Evolutionary conservation across 2,888 invertebrate species (phyloP), one percentile per base, ranked within the genome.

Genomic region (Apoderus coryli): DNA sequence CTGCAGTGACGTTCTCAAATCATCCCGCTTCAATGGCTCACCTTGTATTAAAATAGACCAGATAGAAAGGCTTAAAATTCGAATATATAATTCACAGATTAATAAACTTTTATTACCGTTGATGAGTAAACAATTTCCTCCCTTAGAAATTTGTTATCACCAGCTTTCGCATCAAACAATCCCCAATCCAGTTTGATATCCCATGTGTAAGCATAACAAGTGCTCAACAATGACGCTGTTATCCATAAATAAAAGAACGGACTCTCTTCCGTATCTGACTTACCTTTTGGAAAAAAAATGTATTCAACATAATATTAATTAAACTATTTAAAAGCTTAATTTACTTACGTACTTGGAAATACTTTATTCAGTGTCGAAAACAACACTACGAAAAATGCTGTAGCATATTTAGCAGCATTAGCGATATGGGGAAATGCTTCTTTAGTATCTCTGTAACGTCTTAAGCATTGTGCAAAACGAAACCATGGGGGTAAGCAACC

Each of bases 131-230:
- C 93, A 34, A 92, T 81, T 66, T 95, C 93, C 53, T 95, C 93
- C 23, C 95, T 65, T 2, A 95, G 65, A 54, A 92, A 81, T 53
- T 69, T 75, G 64, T 93, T 88, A 62, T 92, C 90, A 0, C 85
- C 86, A 2, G 90, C 81, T 43, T 82, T 82, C 32, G 76, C 73
- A 52, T 93, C 93, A 49, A 96, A 76, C 32, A 96, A 65, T 0
- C 95, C 95, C 98, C 98, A 98, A 65, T 98, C 98, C 85, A 98
- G 89, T 61, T 86, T 89, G 16, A 96, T 80, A 58, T 98, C 96
- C 96, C 98, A 98, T 2, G 85, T 80, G 57, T 92, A 90, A 0
- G 95, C 88, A 59, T 98, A 98, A 35, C 84, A 72, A 0, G 96
- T 93, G 31, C 88, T 90, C 3, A 90, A 59, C 16, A 93, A 56